Base-by-base conservation (phyloP, 2,113 vertebrate species). In the Boleophthalmus pectinirostris region DNA sequence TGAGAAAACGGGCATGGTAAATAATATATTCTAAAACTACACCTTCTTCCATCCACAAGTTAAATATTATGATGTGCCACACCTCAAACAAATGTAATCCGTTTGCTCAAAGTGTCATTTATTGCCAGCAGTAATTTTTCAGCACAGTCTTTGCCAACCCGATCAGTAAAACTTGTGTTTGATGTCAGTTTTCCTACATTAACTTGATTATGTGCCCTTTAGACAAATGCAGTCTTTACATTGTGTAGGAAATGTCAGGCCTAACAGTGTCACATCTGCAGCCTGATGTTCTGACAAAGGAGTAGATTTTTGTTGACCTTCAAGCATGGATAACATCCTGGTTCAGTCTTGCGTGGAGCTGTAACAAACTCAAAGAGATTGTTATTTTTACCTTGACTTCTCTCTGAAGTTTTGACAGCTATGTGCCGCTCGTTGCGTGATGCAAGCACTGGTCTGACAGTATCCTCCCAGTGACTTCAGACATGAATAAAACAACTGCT, bases 351-450 rank as follows among this genome's bases (percentile, higher is more conserved):
- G 61, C 29, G 33, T 64, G 33, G 20, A 38, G 33, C 61, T n/a
- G 33, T 64, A 38, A 64, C 33, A 64, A 64, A 64, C 33, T 43
- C 61, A 38, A 21, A 64, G 33, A 38, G 61, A 64, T 64, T 21
- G 61, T 64, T 64, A 43, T 64, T 64, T 64, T 64, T 64, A 64
- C 33, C 33, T 43, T 38, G 61, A 64, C 61, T 64, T 64, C 61
- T 64, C 20, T 64, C 10, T n/a, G 33, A 64, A 38, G 61, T 64
- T 64, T 64, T 43, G 61, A 64, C 61, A 64, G 61, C 61, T n/a
- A 38, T 4, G 61, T 64, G 61, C 33, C 61, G 18, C 33, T 43
- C 20, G 20, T 43, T 20, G 18, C 43, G 61, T 64, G 61, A 64
- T 64, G 35, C 33, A 64, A 64, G 35, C 33, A 20, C 33, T 38